Base-by-base conservation (phyloP, 2,113 vertebrate species). In the Lamprologus callipterus region DNA sequence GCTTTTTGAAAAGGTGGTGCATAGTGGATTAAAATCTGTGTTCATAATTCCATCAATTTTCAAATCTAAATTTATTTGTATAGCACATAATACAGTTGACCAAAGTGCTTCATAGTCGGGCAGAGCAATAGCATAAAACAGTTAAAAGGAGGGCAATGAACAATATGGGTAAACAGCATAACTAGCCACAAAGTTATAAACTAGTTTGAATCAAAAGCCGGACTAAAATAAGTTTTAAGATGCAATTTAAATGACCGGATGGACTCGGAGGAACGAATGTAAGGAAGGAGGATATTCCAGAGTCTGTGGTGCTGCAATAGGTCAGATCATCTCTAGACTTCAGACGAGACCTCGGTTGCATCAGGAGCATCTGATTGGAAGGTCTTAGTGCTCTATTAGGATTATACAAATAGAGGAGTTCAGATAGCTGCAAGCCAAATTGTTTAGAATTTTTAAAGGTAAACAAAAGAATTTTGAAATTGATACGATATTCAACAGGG, bases 241-340 rank as follows among this genome's bases (percentile, higher is more conserved):
- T 6, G 2, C 26, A 60, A 31, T 60, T 60, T 31, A 60, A 4
- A 5, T 17, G 57, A 31, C 14, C 2, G 14, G 26, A 58, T 58
- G 1, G 57, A 31, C 57, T 58, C 0, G 4, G 13, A 58, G 23
- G 23, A 58, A 58, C 3, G 1, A 58, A 28, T 16, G 3, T 9
- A 28, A 9, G 55, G 8, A 11, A 0, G 1, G n/a, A 12, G 0
- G n/a, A 1, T 55, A 55, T 55, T 55, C 53, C 53, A 55, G 53
- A 23, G 53, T 23, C 53, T 55, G 53, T n/a, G 21, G 0, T 55
- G 53, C 53, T 23, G 4, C 21, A 0, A 55, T 55, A 2, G 11
- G 21, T 0, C 6, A 0, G 21, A 13, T 23, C 53, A 23, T 2
- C 53, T 55, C 21, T 23, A 0, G 53, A 13, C 53, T 55, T 55